Evolutionary conservation across 2,113 vertebrate species (phyloP).

Genomic region (Pitta sordida): DNA sequence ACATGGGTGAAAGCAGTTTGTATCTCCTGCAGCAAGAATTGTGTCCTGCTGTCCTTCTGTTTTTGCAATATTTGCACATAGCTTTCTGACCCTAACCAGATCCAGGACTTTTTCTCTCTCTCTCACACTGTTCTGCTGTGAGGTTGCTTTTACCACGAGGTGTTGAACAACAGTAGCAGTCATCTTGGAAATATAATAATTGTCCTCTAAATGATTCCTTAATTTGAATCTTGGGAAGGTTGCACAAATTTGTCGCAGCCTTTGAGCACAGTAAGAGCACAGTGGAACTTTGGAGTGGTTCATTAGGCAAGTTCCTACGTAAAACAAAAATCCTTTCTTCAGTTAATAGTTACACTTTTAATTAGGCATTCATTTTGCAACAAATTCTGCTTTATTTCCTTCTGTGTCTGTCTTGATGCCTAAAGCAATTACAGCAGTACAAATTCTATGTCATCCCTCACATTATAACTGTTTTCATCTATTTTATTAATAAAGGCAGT

Average conservation of each 20-base stretch:
- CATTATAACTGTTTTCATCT: background rate
- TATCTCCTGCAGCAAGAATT: background rate
- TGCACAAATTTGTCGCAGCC: slow-evolving; percentile 27
- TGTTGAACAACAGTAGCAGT: background rate
- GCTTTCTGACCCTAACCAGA: background rate
- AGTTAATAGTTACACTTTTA: background rate
- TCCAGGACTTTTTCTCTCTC: background rate
- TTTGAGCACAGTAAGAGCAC: slow-evolving; percentile 18
- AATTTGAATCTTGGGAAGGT: background rate
- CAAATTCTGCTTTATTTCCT: background rate
- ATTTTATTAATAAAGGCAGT: background rate
- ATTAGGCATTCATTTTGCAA: slow-evolving; percentile 16
- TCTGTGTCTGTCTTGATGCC: background rate
- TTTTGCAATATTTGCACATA: fast-evolving
- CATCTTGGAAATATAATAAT: background rate
- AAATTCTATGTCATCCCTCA: background rate
- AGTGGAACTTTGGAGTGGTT: background rate
- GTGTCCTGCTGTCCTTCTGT: background rate
- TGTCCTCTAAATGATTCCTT: background rate
- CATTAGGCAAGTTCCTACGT: background rate
- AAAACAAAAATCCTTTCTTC: background rate
- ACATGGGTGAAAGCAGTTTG: background rate
- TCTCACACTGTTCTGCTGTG: background rate
- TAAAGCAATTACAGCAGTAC: background rate
- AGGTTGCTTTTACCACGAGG: background rate